Percentiles rank a stretch among this genome's conserved stretches.
Evolutionary conservation across 1,140 invertebrate genomes (phyloP).

Genomic region (Caerostris darwini): DNA sequence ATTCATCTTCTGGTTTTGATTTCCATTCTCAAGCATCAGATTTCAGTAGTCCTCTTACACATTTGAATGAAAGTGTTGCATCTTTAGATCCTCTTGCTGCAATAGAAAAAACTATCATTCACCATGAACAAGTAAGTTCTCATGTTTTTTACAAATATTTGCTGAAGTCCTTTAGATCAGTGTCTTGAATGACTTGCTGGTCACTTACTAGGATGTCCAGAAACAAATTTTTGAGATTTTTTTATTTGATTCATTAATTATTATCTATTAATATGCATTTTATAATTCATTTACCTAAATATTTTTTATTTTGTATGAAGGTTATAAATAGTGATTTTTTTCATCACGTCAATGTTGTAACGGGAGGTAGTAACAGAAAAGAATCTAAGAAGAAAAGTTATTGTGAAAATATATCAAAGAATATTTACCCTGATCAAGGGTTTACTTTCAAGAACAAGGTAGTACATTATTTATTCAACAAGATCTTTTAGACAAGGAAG

Average conservation of each 20-base stretch:
- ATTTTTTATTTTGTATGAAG: neutral
- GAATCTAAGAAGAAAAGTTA: too few species aligned
- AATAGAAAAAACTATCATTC: slow-evolving; percentile 93
- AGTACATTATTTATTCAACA: too few species aligned
- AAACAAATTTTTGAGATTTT: neutral
- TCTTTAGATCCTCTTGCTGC: slow-evolving; percentile 93
- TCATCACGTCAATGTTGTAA: too few species aligned
- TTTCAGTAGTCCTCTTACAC: slow-evolving; percentile 86
- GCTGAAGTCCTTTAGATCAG: neutral
- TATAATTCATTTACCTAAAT: neutral
- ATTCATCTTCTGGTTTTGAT: slow-evolving; percentile 74
- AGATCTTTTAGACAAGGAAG: too few species aligned
- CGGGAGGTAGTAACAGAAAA: too few species aligned
- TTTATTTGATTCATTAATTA: neutral
- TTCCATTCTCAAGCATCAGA: slow-evolving; percentile 79
- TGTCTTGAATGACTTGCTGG: too few species aligned
- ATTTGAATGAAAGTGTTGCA: slow-evolving; percentile 91
- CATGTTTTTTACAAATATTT: neutral
- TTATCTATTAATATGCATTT: neutral
- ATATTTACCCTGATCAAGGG: too few species aligned
- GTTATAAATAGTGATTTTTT: too few species aligned
- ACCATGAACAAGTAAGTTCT: slow-evolving; percentile 87
- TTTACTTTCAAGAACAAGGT: too few species aligned
- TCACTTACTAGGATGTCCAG: too few species aligned
- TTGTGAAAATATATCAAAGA: too few species aligned